These are phyloP conservation scores for Symphodus melops DNA, from an alignment of 2,113 vertebrate genomes.

Conservation along the genomic window DNA sequence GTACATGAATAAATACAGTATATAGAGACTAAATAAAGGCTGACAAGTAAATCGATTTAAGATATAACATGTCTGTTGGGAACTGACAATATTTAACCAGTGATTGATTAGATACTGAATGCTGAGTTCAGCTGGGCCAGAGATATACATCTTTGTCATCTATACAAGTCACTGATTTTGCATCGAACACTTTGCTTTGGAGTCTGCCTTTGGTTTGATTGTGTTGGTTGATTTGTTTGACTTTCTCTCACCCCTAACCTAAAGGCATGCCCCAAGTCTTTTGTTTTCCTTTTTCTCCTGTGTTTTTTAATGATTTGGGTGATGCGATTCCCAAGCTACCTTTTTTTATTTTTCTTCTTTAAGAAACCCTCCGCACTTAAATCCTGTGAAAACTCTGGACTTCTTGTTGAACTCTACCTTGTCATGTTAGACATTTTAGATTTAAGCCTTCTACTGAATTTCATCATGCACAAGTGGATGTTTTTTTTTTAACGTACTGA, in stretches of 20 bases:
- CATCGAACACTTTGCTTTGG: slow-evolving; percentile 74
- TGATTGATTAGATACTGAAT: background rate
- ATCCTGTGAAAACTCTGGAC: slow-evolving; percentile 30
- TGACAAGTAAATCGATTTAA: background rate
- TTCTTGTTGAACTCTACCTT: slow-evolving; percentile 51
- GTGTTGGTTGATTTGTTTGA: slow-evolving; percentile 74
- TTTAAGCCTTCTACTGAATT: slow-evolving; percentile 57
- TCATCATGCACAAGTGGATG: slow-evolving; percentile 36
- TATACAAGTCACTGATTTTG: slow-evolving; percentile 74
- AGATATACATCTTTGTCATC: slow-evolving; percentile 78
- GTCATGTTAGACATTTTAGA: slow-evolving; percentile 36
- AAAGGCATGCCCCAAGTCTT: slow-evolving; percentile 78
- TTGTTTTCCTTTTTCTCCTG: slow-evolving; percentile 20
- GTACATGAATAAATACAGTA: background rate
- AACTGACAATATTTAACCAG: background rate
- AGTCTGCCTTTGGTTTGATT: slow-evolving; percentile 65
- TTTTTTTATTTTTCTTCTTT: slow-evolving; percentile 50
- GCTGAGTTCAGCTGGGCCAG: slow-evolving; percentile 44
- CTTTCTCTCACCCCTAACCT: slow-evolving; percentile 75
- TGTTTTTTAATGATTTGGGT: slow-evolving; percentile 60
- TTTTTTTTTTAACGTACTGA: slow-evolving; percentile 47
- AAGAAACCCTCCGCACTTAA: slow-evolving; percentile 73
- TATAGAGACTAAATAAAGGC: background rate
- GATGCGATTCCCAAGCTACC: slow-evolving; percentile 45
- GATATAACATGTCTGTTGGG: background rate